Evolutionary conservation across 2,888 invertebrate genomes (phyloP).

Genomic region (Harpalus rubripes): DNA sequence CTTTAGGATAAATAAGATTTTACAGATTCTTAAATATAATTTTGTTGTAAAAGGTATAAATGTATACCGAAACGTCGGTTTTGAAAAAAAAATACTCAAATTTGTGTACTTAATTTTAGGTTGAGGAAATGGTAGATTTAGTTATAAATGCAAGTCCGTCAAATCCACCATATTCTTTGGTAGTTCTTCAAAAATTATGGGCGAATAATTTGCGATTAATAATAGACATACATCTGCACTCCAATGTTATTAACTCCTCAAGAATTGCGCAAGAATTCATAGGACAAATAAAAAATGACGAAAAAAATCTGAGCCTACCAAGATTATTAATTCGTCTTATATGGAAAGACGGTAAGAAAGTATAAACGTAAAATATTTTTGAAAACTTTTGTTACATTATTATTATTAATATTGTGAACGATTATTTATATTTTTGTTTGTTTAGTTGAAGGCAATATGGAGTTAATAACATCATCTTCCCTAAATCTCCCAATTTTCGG

Average conservation of each 20-base stretch:
- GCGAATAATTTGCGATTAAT: conserved; percentile 78
- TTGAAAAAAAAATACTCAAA: no score
- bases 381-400: no score
- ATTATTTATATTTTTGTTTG: conserved; percentile 68
- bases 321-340: conserved; percentile 83
- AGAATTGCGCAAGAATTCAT: conserved; percentile 76
- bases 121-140: conserved; percentile 79
- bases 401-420: not conserved
- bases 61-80: no score
- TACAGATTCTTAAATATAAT: conserved; percentile 14
- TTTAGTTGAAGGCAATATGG: conserved; percentile 80
- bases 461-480: conserved; percentile 81
- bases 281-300: conserved; percentile 71
- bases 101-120: conserved; percentile 74
- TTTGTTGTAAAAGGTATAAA: no score
- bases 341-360: conserved; percentile 85
- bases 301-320: conserved; percentile 73
- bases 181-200: conserved; percentile 81
- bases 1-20: not conserved
- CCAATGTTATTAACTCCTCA: conserved; percentile 80
- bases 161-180: conserved; percentile 84
- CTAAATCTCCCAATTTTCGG: conserved; percentile 82
- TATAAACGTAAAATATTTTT: no score
- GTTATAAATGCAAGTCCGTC: conserved; percentile 84
- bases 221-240: conserved; percentile 82